These are phyloP conservation scores for Euclidia mi DNA, from an alignment of 2,888 invertebrate species.

Conservation along the genomic window DNA sequence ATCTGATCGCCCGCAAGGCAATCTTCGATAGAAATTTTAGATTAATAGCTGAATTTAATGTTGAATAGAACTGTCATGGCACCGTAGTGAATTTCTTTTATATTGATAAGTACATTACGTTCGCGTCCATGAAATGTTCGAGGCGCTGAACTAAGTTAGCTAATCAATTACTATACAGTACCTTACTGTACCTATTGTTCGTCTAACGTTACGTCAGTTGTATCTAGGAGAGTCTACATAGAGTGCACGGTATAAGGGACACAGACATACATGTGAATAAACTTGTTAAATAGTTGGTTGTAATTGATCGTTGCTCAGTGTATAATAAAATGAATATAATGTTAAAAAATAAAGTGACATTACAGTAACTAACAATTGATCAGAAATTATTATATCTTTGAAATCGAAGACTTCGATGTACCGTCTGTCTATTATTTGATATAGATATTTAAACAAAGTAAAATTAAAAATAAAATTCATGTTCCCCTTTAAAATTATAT, in stretches of 20 bases:
- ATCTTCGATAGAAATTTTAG: slow-evolving; percentile 66
- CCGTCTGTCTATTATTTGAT: slow-evolving; percentile 41
- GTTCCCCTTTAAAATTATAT: slow-evolving; percentile 32
- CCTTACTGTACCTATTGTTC: slow-evolving; percentile 39
- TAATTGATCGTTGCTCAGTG: slow-evolving; percentile 72
- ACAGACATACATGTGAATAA: slow-evolving; percentile 48
- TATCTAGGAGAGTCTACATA: slow-evolving; percentile 43
- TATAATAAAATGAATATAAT: slow-evolving; percentile 47
- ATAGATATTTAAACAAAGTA: slow-evolving; percentile 30
- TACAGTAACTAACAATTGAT: too few species aligned
- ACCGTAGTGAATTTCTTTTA: slow-evolving; percentile 67
- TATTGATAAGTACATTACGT: slow-evolving; percentile 62
- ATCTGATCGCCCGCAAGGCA: slow-evolving; percentile 89
- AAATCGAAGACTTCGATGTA: slow-evolving; percentile 47
- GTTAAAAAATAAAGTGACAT: slow-evolving; percentile 26
- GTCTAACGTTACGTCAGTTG: slow-evolving; percentile 36
- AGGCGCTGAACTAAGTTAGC: slow-evolving; percentile 40
- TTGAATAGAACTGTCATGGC: slow-evolving; percentile 60
- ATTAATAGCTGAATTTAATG: slow-evolving; percentile 59
- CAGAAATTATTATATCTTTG: slow-evolving; percentile 19
- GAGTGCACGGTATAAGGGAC: slow-evolving; percentile 47
- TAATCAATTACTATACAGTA: slow-evolving; percentile 56
- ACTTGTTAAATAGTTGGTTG: slow-evolving; percentile 65
- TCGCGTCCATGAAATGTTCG: slow-evolving; percentile 38
- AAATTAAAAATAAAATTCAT: slow-evolving; percentile 19